Percentiles rank a stretch among this genome's conserved stretches.
These are phyloP conservation scores for Tenebrosternarchus preto DNA, from an alignment of 2,113 vertebrate species.

Conservation along the genomic window DNA sequence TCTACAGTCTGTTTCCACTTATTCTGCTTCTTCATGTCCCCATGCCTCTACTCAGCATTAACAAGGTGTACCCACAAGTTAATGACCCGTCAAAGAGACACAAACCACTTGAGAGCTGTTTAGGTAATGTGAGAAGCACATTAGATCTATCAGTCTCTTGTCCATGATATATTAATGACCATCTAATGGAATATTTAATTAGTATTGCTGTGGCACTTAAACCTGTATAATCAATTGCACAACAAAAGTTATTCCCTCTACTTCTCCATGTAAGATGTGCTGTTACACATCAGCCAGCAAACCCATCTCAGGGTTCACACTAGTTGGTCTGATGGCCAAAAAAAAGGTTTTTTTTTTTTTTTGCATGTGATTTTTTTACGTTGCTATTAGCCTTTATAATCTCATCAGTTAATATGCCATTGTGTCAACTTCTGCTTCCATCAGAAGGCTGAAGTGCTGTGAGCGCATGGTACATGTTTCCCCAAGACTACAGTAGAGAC, in stretches of 20 bases:
- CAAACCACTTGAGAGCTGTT: not conserved
- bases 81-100: not conserved
- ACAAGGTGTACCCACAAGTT: not conserved
- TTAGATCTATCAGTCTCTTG: not conserved
- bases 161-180: slow-evolving; percentile 15
- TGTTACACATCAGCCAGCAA: not conserved
- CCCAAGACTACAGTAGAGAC: slow-evolving; percentile 25
- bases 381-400: not conserved
- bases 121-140: not conserved
- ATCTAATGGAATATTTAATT: slow-evolving; percentile 9
- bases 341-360: not conserved
- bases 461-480: not conserved
- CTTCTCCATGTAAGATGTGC: not conserved
- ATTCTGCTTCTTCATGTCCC: too few relatives aligned
- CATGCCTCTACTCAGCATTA: too few relatives aligned
- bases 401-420: not conserved
- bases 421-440: not conserved
- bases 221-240: not conserved
- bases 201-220: not conserved
- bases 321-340: not conserved
- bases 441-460: not conserved
- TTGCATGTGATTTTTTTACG: not conserved
- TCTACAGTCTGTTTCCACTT: too few relatives aligned
- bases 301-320: not conserved
- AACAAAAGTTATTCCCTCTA: not conserved